phyloP scores from a whole-genome alignment of 2,797 vertebrate species.

The Phataginus tetradactyla region DNA sequence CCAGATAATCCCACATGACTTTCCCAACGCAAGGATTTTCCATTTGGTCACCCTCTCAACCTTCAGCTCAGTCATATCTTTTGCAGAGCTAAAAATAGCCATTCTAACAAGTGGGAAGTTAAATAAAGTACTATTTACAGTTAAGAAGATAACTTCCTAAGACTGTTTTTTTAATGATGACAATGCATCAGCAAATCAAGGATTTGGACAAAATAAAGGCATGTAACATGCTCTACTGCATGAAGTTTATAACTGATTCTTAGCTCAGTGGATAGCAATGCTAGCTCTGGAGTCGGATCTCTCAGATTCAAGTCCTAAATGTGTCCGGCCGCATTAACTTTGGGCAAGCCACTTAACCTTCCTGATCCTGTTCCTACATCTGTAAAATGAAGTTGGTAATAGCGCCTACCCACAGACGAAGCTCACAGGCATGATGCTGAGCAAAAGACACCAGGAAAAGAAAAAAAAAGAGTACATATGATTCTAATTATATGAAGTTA shows the following conservation, averaged over 20 bases:
- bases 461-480: neutral
- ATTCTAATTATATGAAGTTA: neutral
- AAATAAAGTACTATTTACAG: constrained; percentile 60
- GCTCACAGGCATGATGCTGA: neutral
- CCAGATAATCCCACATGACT: constrained; percentile 31
- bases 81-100: constrained; percentile 72
- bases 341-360: neutral
- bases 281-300: neutral
- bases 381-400: neutral
- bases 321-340: neutral
- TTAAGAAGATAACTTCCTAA: constrained; percentile 17
- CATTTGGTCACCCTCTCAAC: constrained; percentile 71
- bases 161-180: neutral
- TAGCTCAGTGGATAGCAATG: neutral
- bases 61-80: constrained; percentile 64
- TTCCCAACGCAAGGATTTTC: constrained; percentile 66
- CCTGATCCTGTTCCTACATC: neutral
- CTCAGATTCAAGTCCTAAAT: constrained; percentile 16
- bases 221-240: neutral
- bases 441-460: constrained; percentile 12
- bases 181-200: neutral
- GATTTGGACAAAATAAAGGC: neutral
- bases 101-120: constrained; percentile 5
- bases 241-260: neutral
- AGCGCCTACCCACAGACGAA: neutral